These are phyloP conservation scores for Sibirionetta formosa DNA, from an alignment of 2,797 vertebrate genomes.

Conservation along the genomic window DNA sequence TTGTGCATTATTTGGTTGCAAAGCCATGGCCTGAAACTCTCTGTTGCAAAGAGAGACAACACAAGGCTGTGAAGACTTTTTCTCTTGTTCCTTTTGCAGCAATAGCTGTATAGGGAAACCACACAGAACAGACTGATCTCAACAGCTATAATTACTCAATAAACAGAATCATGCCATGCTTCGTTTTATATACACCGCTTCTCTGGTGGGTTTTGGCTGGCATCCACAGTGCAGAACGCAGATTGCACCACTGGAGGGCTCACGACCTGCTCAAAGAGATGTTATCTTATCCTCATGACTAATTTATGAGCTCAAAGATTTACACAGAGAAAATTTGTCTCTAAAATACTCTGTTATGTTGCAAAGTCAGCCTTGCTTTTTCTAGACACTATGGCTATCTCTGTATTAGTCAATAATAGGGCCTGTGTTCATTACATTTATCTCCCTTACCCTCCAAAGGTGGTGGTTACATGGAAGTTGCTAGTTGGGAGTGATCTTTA, in stretches of 20 bases:
- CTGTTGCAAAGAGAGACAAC: background rate
- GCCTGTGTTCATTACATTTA: background rate
- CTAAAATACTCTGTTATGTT: background rate
- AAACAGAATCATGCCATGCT: background rate
- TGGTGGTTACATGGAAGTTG: background rate
- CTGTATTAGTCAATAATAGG: background rate
- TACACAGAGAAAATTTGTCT: background rate
- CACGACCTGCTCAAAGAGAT: constrained; percentile 52
- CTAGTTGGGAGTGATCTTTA: background rate
- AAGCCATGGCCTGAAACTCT: background rate
- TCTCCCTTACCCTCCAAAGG: background rate
- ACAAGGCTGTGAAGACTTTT: background rate
- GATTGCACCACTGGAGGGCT: constrained; percentile 62
- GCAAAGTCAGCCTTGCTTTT: background rate
- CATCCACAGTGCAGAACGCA: constrained; percentile 22
- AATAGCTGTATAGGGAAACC: background rate
- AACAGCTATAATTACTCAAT: background rate
- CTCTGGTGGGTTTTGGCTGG: constrained; percentile 37
- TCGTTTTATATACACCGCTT: background rate
- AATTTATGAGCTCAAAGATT: constrained; percentile 42
- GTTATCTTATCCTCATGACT: constrained; percentile 40
- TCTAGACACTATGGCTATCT: background rate
- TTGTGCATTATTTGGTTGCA: rapidly evolving
- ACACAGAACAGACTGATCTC: background rate
- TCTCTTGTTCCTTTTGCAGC: background rate